A percentile compares a stretch with the other conserved stretches of the same genome.
phyloP scores from a whole-genome alignment of 2,797 vertebrate genomes.

The Loriculus beryllinus region DNA sequence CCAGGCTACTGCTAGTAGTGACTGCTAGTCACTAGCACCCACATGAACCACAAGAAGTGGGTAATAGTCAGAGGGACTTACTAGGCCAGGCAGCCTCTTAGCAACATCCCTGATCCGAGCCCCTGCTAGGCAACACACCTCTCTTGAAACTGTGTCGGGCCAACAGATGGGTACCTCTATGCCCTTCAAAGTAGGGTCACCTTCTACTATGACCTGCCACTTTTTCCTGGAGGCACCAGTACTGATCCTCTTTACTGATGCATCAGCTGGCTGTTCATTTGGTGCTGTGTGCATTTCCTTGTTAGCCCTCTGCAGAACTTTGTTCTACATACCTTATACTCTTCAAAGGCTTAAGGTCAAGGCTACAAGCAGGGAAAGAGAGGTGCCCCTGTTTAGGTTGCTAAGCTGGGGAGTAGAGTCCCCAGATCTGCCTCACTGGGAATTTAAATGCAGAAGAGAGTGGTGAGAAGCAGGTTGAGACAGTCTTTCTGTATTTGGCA shows the following conservation, averaged over 20 bases:
- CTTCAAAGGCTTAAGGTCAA: background rate
- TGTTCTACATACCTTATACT: background rate
- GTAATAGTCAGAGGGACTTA: background rate
- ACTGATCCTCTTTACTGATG: background rate
- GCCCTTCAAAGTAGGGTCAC: background rate
- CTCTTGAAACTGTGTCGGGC: background rate
- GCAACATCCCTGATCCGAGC: background rate
- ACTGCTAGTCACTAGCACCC: too few species aligned
- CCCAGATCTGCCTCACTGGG: background rate
- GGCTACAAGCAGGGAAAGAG: background rate
- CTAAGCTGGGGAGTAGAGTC: background rate
- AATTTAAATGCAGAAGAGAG: background rate
- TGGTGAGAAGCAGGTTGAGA: background rate
- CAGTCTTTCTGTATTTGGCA: background rate
- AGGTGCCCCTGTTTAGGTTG: background rate
- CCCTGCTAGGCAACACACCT: background rate
- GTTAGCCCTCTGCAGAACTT: background rate
- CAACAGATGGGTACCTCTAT: background rate
- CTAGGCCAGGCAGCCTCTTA: background rate
- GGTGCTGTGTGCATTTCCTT: background rate
- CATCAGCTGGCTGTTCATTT: background rate
- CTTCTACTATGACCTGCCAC: background rate
- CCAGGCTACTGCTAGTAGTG: background rate
- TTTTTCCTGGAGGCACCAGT: background rate
- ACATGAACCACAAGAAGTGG: background rate